phyloP scores from a whole-genome alignment of 2,888 invertebrate genomes.

The Hipparchia semele region DNA sequence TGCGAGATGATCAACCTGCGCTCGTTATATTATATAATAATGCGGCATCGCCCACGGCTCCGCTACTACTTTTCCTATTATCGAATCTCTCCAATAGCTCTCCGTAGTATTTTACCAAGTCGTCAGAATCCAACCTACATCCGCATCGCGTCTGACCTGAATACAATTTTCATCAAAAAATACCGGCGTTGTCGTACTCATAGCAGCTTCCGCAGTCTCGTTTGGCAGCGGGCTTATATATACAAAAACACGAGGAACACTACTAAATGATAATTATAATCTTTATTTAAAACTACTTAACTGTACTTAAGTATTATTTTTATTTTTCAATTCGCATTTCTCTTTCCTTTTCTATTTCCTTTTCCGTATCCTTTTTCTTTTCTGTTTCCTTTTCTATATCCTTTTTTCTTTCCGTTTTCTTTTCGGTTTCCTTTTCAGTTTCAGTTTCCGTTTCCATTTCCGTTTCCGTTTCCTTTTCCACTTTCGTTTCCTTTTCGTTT shows the following conservation, averaged over 20 bases:
- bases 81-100: constrained; percentile 44
- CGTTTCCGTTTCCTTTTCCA: too few species aligned
- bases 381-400: too few species aligned
- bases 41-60: constrained; percentile 51
- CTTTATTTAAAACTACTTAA: too few species aligned
- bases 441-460: too few species aligned
- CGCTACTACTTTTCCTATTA: constrained; percentile 42
- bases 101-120: constrained; percentile 37
- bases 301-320: too few species aligned
- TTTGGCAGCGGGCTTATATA: constrained; percentile 5
- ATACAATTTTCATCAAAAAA: constrained; percentile 61
- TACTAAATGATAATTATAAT: too few species aligned
- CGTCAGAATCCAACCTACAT: constrained; percentile 47
- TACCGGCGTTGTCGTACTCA: constrained; percentile 33
- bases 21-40: constrained; percentile 70
- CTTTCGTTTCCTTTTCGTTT: too few species aligned
- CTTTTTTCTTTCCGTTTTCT: too few species aligned
- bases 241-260: background rate
- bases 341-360: too few species aligned
- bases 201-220: constrained; percentile 34
- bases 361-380: too few species aligned
- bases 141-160: constrained; percentile 57
- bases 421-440: too few species aligned
- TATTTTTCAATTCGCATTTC: too few species aligned
- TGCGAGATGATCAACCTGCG: constrained; percentile 46